Base-by-base conservation (phyloP, 2,888 invertebrate species). In the Trissolcus brochymenae region DNA sequence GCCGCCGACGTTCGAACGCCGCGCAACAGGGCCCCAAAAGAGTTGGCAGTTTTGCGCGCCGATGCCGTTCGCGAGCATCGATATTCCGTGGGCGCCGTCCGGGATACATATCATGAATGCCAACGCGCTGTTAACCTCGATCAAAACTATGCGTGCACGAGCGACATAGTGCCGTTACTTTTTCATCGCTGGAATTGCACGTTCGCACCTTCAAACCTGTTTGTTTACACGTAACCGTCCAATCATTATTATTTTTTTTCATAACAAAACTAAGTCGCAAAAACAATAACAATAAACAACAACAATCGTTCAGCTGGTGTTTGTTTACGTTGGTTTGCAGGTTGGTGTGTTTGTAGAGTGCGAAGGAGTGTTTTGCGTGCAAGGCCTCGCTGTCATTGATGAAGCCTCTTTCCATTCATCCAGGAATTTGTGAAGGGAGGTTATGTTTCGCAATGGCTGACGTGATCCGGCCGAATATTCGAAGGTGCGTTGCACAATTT, bases 81-180 rank as follows among this genome's bases (percentile, higher is more conserved):
- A 46, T 66, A 67, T 74, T 74, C 68, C 56, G 67, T 68, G 74
- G 74, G 74, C 68, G 74, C 62, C 43, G 62, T 67, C 56, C 76
- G 76, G 67, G 50, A 50, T 72, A 71, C 71, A 66, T 71, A 72
- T 78, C 55, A 74, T 65, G 73, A 73, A 74, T 75, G 67, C 67
- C 57, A 74, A 71, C 71, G 53, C 74, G 71, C 16, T 57, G 62
- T 71, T 78, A 78, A 78, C 78, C 78, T 78, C 74, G 78, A 67
- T 78, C 14, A 73, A 66, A 66, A 61, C 43, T 55, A 74, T 54
- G 56, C 56, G 74, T 62, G 74, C 57, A 53, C 78, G 70, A 70
- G 74, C 62, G 40, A 57, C 74, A 68, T 55, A 65, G 65, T 73
- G 73, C 73, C 66, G 66, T 73, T 73, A 73, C 56, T 73, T 66